Evolutionary conservation across 2,113 vertebrate species (phyloP).

Genomic region (Psittacara wagleri): DNA sequence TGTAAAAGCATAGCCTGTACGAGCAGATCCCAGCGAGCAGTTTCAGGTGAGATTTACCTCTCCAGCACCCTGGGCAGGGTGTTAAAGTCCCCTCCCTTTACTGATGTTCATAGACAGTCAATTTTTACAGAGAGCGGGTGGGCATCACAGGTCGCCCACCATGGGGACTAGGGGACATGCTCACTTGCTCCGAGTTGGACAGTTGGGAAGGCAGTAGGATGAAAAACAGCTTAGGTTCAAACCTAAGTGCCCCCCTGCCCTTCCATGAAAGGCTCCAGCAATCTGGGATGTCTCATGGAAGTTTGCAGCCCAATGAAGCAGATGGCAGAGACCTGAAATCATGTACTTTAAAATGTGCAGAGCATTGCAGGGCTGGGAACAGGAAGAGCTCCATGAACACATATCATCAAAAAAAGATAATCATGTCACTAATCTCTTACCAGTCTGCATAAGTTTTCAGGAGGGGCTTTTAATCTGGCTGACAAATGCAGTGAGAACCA

Average conservation of each 20-base stretch:
- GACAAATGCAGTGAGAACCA: background rate
- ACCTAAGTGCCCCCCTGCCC: background rate
- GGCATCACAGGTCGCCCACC: background rate
- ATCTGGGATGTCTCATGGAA: background rate
- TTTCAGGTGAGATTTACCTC: background rate
- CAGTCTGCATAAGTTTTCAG: constrained; percentile 15
- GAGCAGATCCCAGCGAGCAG: background rate
- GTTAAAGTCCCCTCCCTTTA: background rate
- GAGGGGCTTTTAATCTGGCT: constrained; percentile 45
- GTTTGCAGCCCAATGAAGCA: background rate
- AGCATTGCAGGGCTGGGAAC: background rate
- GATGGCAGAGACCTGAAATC: background rate
- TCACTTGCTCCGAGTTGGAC: background rate
- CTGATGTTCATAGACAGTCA: background rate
- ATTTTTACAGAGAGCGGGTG: background rate
- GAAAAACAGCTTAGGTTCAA: background rate
- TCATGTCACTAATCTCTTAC: constrained; percentile 1
- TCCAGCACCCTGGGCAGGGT: background rate
- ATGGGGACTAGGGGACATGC: background rate
- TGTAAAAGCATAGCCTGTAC: background rate
- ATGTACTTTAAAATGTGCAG: background rate
- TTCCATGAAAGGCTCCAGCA: background rate
- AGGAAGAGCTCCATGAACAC: background rate
- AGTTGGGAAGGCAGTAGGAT: background rate
- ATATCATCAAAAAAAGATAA: constrained; percentile 12